Evolutionary conservation across 2,113 vertebrate genomes (phyloP).

Genomic region (Neoarius graeffei): DNA sequence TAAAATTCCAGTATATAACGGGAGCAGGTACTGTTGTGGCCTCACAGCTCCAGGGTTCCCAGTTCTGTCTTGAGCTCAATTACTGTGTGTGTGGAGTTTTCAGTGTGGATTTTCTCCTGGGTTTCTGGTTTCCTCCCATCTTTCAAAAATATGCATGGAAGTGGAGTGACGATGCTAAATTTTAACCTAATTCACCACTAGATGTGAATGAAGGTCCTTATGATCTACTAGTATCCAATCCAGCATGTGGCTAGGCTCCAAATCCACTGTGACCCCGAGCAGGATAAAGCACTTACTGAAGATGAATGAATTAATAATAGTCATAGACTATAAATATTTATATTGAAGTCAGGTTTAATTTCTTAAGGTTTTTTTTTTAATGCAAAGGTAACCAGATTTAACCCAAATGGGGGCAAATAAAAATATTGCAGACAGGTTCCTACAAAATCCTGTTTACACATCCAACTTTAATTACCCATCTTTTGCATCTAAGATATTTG

Average conservation of each 20-base stretch:
- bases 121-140: not conserved
- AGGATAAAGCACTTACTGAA: no score
- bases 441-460: not conserved
- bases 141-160: not conserved
- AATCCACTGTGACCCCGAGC: not conserved
- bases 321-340: not conserved
- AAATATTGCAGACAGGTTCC: not conserved
- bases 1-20: no score
- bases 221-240: no score
- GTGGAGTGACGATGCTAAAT: not conserved
- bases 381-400: not conserved
- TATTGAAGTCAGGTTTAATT: not conserved
- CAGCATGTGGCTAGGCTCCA: not conserved
- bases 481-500: not conserved
- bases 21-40: not conserved
- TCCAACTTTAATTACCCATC: not conserved
- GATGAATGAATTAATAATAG: no score
- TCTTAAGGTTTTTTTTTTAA: not conserved
- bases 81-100: not conserved
- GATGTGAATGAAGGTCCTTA: not conserved
- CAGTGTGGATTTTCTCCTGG: not conserved
- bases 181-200: not conserved
- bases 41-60: not conserved
- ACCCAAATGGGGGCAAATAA: not conserved
- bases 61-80: not conserved